Evolutionary conservation across 2,113 vertebrate species (phyloP).

Genomic region (Callocephalon fimbriatum): DNA sequence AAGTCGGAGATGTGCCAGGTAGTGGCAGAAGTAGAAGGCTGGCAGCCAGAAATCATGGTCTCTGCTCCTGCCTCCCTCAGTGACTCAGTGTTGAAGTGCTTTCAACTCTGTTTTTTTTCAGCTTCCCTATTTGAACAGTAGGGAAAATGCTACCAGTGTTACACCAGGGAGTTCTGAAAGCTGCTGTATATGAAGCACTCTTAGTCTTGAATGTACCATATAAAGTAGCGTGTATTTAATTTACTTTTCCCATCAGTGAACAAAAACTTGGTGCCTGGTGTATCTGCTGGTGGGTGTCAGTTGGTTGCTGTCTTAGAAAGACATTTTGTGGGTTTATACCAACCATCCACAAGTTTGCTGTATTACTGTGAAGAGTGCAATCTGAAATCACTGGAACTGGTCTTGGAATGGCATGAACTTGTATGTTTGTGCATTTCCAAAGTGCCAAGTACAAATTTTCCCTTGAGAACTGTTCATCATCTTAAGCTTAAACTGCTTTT

Average conservation of each 20-base stretch:
- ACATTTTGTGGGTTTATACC: background rate
- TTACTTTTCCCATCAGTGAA: background rate
- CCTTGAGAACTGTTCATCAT: background rate
- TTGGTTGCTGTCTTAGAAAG: background rate
- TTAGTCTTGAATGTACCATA: background rate
- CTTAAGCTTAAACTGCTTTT: background rate
- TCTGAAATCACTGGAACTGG: background rate
- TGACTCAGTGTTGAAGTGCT: background rate
- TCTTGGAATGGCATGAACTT: background rate
- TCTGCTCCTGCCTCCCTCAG: background rate
- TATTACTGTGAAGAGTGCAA: background rate
- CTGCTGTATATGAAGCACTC: background rate
- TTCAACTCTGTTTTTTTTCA: background rate
- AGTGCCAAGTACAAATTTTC: background rate
- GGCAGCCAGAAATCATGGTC: background rate
- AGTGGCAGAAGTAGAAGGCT: background rate
- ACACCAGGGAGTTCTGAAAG: background rate
- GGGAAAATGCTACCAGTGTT: background rate
- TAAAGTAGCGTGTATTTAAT: background rate
- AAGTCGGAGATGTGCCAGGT: background rate
- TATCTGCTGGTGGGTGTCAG: background rate
- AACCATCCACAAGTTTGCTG: background rate
- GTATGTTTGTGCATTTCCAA: background rate
- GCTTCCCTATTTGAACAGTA: background rate
- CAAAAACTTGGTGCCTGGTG: background rate